Evolutionary conservation across 1,140 invertebrate species (phyloP).

Genomic region (Bombus terrestris): DNA sequence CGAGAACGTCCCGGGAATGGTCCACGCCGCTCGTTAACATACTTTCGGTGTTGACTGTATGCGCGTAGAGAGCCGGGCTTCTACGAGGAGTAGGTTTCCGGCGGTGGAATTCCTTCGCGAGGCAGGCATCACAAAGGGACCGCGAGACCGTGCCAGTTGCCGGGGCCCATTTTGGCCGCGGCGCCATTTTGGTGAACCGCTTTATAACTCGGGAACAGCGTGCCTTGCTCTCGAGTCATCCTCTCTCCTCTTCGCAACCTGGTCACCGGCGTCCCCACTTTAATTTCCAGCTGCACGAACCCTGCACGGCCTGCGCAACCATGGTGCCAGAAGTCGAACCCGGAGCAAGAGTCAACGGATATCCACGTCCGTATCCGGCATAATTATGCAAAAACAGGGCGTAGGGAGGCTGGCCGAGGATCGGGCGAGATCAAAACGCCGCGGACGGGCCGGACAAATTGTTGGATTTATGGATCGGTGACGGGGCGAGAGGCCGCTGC

Average conservation of each 20-base stretch:
- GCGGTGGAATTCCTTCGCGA: constrained; percentile 67
- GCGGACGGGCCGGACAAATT: constrained; percentile 79
- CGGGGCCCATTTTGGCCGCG: constrained; percentile 10
- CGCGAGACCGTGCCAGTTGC: constrained; percentile 25
- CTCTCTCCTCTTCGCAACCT: not conserved
- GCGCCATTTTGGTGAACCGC: constrained; percentile 68
- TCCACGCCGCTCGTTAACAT: constrained; percentile 15
- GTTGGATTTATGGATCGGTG: constrained; percentile 80
- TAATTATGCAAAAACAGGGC: constrained; percentile 75
- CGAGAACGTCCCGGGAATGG: not conserved
- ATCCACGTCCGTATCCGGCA: constrained; percentile 69
- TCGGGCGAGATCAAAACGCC: constrained; percentile 80
- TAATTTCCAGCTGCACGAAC: not conserved
- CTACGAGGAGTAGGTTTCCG: constrained; percentile 70
- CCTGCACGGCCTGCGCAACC: no score
- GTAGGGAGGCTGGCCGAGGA: constrained; percentile 66
- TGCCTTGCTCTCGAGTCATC: constrained; percentile 6
- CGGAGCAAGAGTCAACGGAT: constrained; percentile 40
- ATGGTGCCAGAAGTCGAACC: not conserved
- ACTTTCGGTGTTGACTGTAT: constrained; percentile 39
- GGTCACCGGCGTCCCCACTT: not conserved
- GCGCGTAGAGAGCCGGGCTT: constrained; percentile 45
- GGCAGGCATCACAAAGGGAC: constrained; percentile 64
- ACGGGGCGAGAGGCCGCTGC: constrained; percentile 66
- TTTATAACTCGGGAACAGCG: constrained; percentile 29